Evolutionary conservation across 2,797 vertebrate species (phyloP).

Genomic region (Gila robusta): DNA sequence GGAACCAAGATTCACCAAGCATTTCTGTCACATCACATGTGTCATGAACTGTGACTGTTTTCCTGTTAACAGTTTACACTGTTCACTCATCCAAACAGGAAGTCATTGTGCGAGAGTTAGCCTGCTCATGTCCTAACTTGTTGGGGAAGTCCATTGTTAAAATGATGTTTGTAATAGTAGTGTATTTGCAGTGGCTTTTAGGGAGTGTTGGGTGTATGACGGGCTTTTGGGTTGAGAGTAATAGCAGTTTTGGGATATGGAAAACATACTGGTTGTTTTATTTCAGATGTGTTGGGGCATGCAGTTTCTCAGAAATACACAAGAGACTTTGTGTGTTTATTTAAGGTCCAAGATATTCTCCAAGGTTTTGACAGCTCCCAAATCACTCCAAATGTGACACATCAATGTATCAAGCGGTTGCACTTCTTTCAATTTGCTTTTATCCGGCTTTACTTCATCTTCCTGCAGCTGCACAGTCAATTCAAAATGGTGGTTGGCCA

Average conservation of each 20-base stretch:
- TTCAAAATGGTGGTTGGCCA: slow-evolving; percentile 65
- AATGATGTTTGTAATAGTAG: slow-evolving; percentile 28
- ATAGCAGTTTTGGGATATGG: not conserved
- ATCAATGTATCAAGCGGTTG: not conserved
- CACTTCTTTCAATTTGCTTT: not conserved
- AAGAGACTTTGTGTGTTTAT: slow-evolving; percentile 4
- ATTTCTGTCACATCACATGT: not conserved
- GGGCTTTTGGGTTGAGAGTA: not conserved
- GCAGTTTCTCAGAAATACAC: slow-evolving; percentile 17
- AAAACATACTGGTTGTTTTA: not conserved
- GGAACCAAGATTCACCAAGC: not conserved
- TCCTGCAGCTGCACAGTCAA: slow-evolving; percentile 30
- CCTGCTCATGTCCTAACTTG: slow-evolving; percentile 32
- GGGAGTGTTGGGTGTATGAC: not conserved
- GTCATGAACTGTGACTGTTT: not conserved
- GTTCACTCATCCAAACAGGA: slow-evolving; percentile 45
- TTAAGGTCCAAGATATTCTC: not conserved
- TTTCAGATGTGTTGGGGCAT: slow-evolving; percentile 10
- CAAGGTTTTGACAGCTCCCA: not conserved
- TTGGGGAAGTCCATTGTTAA: slow-evolving; percentile 47
- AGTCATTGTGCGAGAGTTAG: slow-evolving; percentile 40
- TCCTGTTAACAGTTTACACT: not conserved
- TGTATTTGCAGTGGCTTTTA: slow-evolving; percentile 3
- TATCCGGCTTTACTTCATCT: not conserved
- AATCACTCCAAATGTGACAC: not conserved